Evolutionary conservation across 2,797 vertebrate genomes (phyloP).

Genomic region (Mormyrops boulengeri): DNA sequence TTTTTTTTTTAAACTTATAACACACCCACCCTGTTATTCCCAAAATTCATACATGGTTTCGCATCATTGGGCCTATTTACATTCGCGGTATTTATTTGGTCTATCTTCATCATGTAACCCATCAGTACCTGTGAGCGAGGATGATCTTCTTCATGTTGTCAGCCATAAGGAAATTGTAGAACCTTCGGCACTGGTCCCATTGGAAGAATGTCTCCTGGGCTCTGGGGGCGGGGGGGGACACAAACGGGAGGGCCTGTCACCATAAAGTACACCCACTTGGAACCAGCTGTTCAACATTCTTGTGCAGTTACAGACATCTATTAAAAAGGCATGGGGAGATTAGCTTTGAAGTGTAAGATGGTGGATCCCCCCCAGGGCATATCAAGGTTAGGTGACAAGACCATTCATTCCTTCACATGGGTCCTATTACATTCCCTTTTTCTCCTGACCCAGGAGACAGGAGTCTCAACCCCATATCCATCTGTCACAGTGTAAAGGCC

Average conservation of each 20-base stretch:
- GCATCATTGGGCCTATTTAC: not conserved
- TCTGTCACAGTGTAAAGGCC: not conserved
- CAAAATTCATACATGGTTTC: not conserved
- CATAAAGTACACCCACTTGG: not conserved
- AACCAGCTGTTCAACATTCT: not conserved
- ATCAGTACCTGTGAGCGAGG: constrained; percentile 84
- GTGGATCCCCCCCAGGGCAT: not conserved
- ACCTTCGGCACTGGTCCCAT: constrained; percentile 94
- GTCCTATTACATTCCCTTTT: not conserved
- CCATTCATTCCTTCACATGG: not conserved
- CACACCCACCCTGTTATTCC: not conserved
- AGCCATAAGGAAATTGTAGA: constrained; percentile 99
- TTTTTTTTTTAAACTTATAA: not conserved
- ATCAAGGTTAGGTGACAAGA: not conserved
- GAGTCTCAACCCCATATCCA: not conserved
- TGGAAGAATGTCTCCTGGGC: constrained; percentile 97
- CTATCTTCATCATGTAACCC: not conserved
- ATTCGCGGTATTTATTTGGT: not conserved
- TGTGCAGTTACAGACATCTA: not conserved
- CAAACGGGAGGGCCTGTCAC: not conserved
- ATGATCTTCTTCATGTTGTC: constrained; percentile 99
- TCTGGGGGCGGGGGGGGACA: constrained; percentile 50
- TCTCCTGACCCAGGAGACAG: not conserved
- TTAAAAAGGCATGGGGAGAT: not conserved
- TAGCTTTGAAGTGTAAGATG: not conserved